Conservation (phyloP, 2,888 invertebrate species). For the Lydus trimaculatus region DNA sequence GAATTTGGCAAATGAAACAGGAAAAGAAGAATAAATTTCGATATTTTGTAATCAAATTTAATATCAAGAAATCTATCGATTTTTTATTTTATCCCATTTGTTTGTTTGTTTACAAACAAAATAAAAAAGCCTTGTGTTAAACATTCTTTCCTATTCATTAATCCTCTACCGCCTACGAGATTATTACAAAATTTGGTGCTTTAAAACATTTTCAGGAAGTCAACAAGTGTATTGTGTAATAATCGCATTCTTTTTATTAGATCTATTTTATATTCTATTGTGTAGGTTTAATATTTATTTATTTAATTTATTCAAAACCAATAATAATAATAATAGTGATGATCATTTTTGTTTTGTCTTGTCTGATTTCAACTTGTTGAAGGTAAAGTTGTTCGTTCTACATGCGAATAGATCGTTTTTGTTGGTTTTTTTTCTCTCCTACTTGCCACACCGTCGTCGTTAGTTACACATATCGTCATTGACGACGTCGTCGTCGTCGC, state of each 20-base stretch:
- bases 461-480: not conserved
- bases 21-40: not conserved
- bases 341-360: not conserved
- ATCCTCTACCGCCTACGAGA: not conserved
- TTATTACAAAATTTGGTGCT: not conserved
- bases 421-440: not conserved
- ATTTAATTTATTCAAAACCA: not conserved
- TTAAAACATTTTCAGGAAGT: constrained; percentile 1
- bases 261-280: not conserved
- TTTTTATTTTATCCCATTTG: not conserved
- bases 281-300: not conserved
- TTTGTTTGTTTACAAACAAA: not conserved
- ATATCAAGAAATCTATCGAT: not conserved
- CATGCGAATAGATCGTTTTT: not conserved
- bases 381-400: not conserved
- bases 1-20: not conserved
- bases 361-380: constrained; percentile 8
- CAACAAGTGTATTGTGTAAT: not conserved
- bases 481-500: not conserved
- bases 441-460: not conserved
- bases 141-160: not conserved
- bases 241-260: not conserved
- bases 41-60: not conserved
- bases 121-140: not conserved
- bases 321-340: not conserved